Conservation (phyloP, 2,113 vertebrate species). For the Mugil cephalus region DNA sequence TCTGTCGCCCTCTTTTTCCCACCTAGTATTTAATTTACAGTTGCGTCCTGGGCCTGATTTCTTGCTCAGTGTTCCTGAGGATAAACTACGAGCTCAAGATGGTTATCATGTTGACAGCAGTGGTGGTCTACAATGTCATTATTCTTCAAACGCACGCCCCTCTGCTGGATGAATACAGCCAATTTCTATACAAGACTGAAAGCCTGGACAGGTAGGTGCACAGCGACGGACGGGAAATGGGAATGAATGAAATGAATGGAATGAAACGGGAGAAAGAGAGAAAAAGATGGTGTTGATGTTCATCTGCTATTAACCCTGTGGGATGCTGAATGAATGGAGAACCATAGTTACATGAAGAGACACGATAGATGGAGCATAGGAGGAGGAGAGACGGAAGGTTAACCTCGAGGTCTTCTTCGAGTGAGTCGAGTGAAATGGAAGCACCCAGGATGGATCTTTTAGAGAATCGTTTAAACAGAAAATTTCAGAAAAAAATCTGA, state of each 20-base stretch:
- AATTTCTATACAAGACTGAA: slow-evolving; percentile 89
- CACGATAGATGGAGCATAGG: no score
- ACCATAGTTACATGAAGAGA: no score
- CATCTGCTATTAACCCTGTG: no score
- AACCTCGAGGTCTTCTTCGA: no score
- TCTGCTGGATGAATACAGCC: slow-evolving; percentile 93
- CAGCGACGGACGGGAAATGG: neutral
- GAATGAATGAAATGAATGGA: neutral
- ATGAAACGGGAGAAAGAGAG: no score
- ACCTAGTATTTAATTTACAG: slow-evolving; percentile 97
- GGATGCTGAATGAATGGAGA: no score
- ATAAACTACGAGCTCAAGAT: slow-evolving; percentile 98
- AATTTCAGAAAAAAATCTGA: no score
- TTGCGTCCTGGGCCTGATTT: slow-evolving; percentile 95
- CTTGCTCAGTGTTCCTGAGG: slow-evolving; percentile 96
- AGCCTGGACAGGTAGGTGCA: slow-evolving; percentile 87
- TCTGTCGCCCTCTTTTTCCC: slow-evolving; percentile 20
- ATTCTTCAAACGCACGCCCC: slow-evolving; percentile 93
- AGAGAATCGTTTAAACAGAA: no score
- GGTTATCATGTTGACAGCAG: slow-evolving; percentile 93
- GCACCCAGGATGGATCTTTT: no score
- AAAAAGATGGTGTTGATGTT: no score
- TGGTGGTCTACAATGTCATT: slow-evolving; percentile 93
- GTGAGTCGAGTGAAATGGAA: no score
- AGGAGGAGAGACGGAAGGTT: no score